Evolutionary conservation across 1,140 invertebrate species (phyloP), one percentile per base, ranked within the genome.

Genomic region (Lanistes nyassanus): DNA sequence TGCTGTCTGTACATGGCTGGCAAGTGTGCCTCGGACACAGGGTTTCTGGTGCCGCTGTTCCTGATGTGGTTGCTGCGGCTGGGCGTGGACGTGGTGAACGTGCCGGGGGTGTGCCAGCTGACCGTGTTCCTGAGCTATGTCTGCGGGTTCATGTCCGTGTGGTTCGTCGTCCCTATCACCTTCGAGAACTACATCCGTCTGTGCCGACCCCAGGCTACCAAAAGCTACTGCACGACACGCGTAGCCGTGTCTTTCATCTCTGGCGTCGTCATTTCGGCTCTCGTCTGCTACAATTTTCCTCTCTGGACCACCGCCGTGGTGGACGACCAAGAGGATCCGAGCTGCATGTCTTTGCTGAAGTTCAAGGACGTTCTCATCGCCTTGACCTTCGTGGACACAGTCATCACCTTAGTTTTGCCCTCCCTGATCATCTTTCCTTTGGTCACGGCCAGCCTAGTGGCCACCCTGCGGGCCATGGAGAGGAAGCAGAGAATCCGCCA

Each of bases 1-100:
- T 85, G 82, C 42, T 82, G 80, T 42, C 67, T 83, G n/a, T 85
- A 84, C 73, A 72, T 85, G 47, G 81, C 80, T 1, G 80, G 76
- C 16, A 80, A 82, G 23, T 81, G 78, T 26, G 7, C 81, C n/a
- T 78, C 78, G 0, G 82, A 84, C 71, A 78, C 79, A 16, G 79
- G 79, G 16, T 85, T 85, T 51, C 76, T 85, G 19, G 16, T 74
- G 0, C 73, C 77, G 21, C 71, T 85, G 7, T 77, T 83, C 47
- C 42, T 81, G 42, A 91, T 92, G 0, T 92, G 92, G 92, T 71
- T 92, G 16, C 90, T 91, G 23, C 86, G 86, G 0, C 68, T 90
- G 0, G 89, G 89, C 3, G 89, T 90, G 77, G 79, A 86, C 4
- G 36, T 88, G 0, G 80, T 85, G 37, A 85, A 82, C 60, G 53